Evolutionary conservation across 2,797 vertebrate species (phyloP).

Genomic region (Diplodus puntazzo): DNA sequence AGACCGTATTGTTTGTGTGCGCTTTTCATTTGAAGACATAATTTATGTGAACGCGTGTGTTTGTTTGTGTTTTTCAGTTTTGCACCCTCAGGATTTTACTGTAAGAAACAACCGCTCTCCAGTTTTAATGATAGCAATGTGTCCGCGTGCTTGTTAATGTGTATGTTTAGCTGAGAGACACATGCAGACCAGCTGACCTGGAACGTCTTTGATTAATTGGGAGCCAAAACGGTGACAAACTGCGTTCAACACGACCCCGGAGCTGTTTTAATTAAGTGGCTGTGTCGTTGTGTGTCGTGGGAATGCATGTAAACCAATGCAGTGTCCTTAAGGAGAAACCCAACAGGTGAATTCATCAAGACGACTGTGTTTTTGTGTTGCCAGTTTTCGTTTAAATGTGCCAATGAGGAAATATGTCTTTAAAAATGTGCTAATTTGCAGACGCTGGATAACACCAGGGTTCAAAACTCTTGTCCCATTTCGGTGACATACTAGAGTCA

Average conservation of each 20-base stretch:
- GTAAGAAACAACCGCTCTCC: constrained; percentile 58
- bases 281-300: constrained; percentile 1
- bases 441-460: too few species aligned
- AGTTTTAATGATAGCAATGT: constrained; percentile 67
- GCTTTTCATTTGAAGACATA: constrained; percentile 48
- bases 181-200: constrained; percentile 28
- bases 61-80: constrained; percentile 43
- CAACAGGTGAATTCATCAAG: too few species aligned
- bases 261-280: constrained; percentile 14
- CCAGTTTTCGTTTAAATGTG: too few species aligned
- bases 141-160: constrained; percentile 39
- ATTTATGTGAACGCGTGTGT: constrained; percentile 50
- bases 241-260: constrained; percentile 18
- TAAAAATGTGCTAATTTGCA: too few species aligned
- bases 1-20: constrained; percentile 43
- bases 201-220: constrained; percentile 46
- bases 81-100: constrained; percentile 61
- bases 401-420: too few species aligned
- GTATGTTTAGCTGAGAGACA: constrained; percentile 26
- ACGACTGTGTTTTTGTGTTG: too few species aligned
- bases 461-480: too few species aligned
- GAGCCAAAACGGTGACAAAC: constrained; percentile 32
- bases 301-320: constrained; percentile 2
- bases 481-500: too few species aligned
- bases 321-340: background rate